phyloP scores from a whole-genome alignment of 2,888 invertebrate genomes.

The Ptychoptera albimana region DNA sequence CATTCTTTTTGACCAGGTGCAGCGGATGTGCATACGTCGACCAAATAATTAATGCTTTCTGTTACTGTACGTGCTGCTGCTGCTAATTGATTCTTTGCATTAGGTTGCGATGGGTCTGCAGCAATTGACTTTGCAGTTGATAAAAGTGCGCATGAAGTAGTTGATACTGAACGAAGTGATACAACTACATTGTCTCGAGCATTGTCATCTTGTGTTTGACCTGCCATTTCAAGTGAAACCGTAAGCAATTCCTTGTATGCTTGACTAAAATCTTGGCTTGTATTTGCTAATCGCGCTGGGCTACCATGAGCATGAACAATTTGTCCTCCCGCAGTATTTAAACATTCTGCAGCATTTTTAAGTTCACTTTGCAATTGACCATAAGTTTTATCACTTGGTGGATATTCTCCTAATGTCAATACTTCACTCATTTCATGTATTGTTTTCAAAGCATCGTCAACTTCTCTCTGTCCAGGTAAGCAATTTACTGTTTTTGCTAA shows the following conservation, averaged over 20 bases:
- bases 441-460: constrained; percentile 74
- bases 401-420: constrained; percentile 58
- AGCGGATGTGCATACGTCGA: constrained; percentile 55
- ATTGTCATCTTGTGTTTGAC: constrained; percentile 60
- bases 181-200: constrained; percentile 69
- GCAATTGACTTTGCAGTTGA: constrained; percentile 79
- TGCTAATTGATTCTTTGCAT: constrained; percentile 76
- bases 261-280: constrained; percentile 60
- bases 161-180: constrained; percentile 74
- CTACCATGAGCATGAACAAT: constrained; percentile 63
- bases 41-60: constrained; percentile 80
- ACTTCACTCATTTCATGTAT: constrained; percentile 63
- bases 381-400: constrained; percentile 54
- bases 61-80: constrained; percentile 81
- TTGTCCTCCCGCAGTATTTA: constrained; percentile 70
- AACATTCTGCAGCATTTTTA: constrained; percentile 63
- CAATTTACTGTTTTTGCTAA: constrained; percentile 54
- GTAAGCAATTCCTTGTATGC: constrained; percentile 64
- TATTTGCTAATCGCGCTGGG: constrained; percentile 51
- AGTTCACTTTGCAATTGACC: constrained; percentile 74
- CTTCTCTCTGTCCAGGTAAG: constrained; percentile 83
- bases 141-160: constrained; percentile 70
- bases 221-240: constrained; percentile 72
- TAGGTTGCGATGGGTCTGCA: constrained; percentile 77
- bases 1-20: constrained; percentile 95